Conservation (phyloP, 1,140 invertebrate genomes). For the Scaptomyza pallida region DNA sequence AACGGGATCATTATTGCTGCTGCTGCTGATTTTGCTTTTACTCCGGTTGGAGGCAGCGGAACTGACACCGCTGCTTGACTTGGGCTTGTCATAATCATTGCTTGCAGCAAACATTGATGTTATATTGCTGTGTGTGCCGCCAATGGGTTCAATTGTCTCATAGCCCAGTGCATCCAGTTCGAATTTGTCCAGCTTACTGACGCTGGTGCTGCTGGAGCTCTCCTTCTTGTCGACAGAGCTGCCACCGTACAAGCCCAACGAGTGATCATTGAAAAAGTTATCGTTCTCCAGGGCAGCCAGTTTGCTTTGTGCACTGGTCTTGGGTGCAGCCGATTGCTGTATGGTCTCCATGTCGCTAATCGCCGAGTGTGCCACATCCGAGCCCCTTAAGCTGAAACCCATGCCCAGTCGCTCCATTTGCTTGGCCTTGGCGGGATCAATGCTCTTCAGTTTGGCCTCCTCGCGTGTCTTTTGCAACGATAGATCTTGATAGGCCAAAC, state of each 20-base stretch:
- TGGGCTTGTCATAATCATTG: conserved; percentile 55
- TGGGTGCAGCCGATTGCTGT: conserved; percentile 87
- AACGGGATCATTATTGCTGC: conserved; percentile 52
- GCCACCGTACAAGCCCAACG: conserved; percentile 60
- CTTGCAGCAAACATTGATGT: conserved; percentile 75
- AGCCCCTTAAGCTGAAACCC: conserved; percentile 85
- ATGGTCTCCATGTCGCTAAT: conserved; percentile 96
- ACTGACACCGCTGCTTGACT: conserved; percentile 23
- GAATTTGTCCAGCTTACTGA: conserved; percentile 72
- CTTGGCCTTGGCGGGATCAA: conserved; percentile 94
- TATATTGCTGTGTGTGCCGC: conserved; percentile 72
- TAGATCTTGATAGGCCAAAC: conserved; percentile 95
- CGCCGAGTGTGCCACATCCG: conserved; percentile 95
- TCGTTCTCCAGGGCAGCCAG: conserved; percentile 61
- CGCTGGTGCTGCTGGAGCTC: conserved; percentile 8
- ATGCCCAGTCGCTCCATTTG: conserved; percentile 97
- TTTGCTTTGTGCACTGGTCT: conserved; percentile 47
- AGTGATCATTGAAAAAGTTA: conserved; percentile 84
- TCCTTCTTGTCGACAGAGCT: conserved; percentile 62
- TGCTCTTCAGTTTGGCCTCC: conserved; percentile 89
- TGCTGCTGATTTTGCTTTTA: conserved; percentile 35
- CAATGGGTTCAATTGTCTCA: conserved; percentile 81
- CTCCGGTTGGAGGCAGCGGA: conserved; percentile 28
- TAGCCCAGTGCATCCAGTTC: conserved; percentile 80
- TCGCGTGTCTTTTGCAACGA: conserved; percentile 90